Percentiles rank a stretch among this genome's conserved stretches.
Conservation (phyloP, 2,113 vertebrate species). For the Sula dactylatra region DNA sequence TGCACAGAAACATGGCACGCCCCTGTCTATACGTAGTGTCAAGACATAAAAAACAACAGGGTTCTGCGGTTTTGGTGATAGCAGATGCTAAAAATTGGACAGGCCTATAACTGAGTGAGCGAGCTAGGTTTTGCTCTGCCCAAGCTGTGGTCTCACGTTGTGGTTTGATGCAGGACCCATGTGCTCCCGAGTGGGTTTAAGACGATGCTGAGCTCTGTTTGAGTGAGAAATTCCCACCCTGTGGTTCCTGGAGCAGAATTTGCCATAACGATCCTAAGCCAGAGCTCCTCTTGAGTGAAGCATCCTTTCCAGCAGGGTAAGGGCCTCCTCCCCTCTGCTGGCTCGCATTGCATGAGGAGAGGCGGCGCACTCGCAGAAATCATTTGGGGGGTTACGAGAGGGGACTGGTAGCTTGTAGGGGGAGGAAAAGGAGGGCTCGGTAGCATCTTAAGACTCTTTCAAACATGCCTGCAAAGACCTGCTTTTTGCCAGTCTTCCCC, state of each 20-base stretch:
- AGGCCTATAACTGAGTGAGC: neutral
- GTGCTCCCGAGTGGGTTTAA: neutral
- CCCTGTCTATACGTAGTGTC: neutral
- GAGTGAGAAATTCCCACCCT: neutral
- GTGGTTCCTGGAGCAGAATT: neutral
- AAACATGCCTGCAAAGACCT: neutral
- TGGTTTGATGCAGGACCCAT: neutral
- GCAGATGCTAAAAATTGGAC: neutral
- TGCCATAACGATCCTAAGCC: neutral
- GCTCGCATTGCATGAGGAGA: accelerated
- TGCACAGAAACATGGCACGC: accelerated
- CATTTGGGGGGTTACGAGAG: neutral
- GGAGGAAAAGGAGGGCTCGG: neutral
- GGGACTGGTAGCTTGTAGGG: neutral
- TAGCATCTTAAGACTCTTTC: neutral
- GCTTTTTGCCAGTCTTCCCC: neutral
- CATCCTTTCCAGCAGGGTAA: neutral
- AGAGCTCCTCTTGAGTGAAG: neutral
- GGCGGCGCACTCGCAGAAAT: neutral
- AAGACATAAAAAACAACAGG: accelerated
- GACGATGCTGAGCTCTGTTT: neutral
- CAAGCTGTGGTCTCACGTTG: accelerated
- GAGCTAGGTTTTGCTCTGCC: neutral
- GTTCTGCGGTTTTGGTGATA: neutral
- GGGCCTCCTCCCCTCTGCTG: neutral